phyloP scores from a whole-genome alignment of 1,140 invertebrate species.

The Ridgeia piscesae region DNA sequence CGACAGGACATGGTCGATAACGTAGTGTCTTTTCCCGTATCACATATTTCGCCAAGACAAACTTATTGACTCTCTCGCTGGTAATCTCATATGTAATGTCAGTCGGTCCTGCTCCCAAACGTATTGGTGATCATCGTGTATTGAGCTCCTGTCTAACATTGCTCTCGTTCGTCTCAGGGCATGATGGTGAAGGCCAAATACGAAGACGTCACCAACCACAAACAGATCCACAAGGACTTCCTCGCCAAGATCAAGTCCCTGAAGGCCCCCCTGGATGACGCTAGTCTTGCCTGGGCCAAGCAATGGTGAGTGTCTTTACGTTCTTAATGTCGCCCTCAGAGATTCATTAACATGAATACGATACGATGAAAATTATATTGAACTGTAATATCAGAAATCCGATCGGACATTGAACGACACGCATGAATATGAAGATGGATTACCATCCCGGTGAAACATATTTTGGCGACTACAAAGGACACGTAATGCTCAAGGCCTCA shows the following conservation, averaged over 20 bases:
- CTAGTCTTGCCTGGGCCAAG: not conserved
- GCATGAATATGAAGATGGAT: not conserved
- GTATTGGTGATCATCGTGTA: too few relatives aligned
- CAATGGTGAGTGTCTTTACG: not conserved
- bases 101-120: too few relatives aligned
- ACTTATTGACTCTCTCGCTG: too few relatives aligned
- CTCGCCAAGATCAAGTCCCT: not conserved
- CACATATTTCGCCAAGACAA: too few relatives aligned
- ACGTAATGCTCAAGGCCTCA: not conserved
- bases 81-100: too few relatives aligned
- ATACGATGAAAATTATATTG: not conserved
- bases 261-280: not conserved
- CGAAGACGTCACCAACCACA: not conserved
- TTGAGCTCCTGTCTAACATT: not conserved
- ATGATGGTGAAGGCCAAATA: not conserved
- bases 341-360: not conserved
- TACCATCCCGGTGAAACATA: not conserved
- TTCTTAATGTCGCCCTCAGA: not conserved
- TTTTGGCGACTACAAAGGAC: not conserved
- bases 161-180: not conserved
- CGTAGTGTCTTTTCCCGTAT: too few relatives aligned
- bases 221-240: not conserved
- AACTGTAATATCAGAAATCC: not conserved
- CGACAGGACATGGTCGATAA: too few relatives aligned
- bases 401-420: not conserved